Base-by-base conservation (phyloP, 2,113 vertebrate species). In the Ascaphus truei region DNA sequence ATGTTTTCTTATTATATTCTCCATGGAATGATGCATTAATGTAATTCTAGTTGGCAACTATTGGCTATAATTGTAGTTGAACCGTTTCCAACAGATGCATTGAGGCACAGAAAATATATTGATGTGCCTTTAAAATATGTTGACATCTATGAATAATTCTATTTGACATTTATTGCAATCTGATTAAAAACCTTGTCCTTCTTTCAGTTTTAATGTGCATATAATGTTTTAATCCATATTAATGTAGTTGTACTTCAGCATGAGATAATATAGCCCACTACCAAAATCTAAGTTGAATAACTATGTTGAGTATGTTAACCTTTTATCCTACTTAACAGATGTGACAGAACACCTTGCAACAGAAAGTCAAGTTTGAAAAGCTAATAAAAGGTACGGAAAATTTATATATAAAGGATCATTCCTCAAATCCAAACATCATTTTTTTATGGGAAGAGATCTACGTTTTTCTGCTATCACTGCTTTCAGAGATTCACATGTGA, bases 141-240 rank as follows among this genome's bases (percentile, higher is more conserved):
- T 37, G 39, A 39, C 52, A 22, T 34, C 64, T 39, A 57, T 68
- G 64, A 68, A 68, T 57, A 57, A 68, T 57, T 68, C 53, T 48
- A 47, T 31, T n/a, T 68, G 64, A 68, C 64, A 68, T 68, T 68
- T 68, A 68, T 68, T 68, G 64, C 57, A 57, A 57, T 68, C 64
- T 68, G 64, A 68, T 68, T 68, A 68, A 68, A 66, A 57, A 20
- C 64, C 64, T 68, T 68, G 64, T 68, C 64, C 64, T 68, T 79
- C 72, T 18, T 76, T 76, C 75, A 75, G 3, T 48, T 77, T 81
- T 83, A 78, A 85, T 74, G 77, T 53, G 50, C 62, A 66, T 13
- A 7, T 73, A 79, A 75, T 73, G 37, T 5, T 63, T 71, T 77
- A 65, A 62, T 68, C 73, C 1, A 1, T n/a, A 12, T 11, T 59